Evolutionary conservation across 2,797 vertebrate species (phyloP), one percentile per base, ranked within the genome.

Genomic region (Clarias laeviceps): DNA sequence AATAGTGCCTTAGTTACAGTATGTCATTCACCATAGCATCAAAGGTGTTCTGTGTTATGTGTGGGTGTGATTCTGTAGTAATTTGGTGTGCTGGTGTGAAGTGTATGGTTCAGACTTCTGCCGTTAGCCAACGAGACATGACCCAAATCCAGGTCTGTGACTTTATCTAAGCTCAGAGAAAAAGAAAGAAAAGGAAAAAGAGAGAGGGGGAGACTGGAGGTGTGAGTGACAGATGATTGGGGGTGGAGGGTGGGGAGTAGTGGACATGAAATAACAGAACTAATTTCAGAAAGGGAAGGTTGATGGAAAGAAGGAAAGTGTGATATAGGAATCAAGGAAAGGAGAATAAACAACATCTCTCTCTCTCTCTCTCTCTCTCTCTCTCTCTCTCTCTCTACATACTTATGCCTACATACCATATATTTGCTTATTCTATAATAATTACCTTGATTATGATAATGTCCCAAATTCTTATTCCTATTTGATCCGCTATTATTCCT

Each of bases 101-200:
- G 57, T 62, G 11, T 45, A 27, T 0, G 0, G 14, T 45, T 50
- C 34, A 80, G 27, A 59, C 9, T 24, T 24, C 32, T 37, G 57
- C 14, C 15, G 27, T 7, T 64, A 40, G 76, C 27, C 24, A 18
- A 56, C 50, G 9, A 11, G 2, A 81, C 62, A 66, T 66, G 9
- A 66, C 40, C n/a, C 40, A 29, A 50, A 32, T 8, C 61, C 61
- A 50, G 78, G 12, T 66, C 79, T 45, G n/a, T 45, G 40, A 24
- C 32, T 64, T 27, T n/a, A 1, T 12, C 12, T 88, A 69, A 86
- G 82, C 80, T 87, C 77, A 83, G 17, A 76, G 50, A 56, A 56
- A 56, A 57, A 62, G 72, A 57, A 27, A 84, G 61, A 78, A 54
- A 45, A 22, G 74, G 76, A 82, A 61, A 82, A 18, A 9, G 73